These are phyloP conservation scores for Varecia variegata DNA, from an alignment of 2,797 vertebrate genomes.

Conservation along the genomic window DNA sequence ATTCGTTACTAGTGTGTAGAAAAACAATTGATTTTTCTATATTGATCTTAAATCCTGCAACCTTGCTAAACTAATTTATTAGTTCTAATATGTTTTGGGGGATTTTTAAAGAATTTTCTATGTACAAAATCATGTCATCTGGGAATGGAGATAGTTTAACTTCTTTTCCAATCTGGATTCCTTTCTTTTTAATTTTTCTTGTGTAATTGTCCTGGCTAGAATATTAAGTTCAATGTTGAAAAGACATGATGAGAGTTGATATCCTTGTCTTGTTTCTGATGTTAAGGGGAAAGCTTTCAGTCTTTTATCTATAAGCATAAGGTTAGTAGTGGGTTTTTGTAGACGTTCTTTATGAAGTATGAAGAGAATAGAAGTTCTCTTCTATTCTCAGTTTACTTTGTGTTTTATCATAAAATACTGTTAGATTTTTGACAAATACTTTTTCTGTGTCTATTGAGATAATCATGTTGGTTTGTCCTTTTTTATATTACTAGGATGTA, in stretches of 20 bases:
- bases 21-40: not conserved
- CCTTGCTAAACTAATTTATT: not conserved
- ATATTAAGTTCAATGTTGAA: not conserved
- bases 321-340: not conserved
- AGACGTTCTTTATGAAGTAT: not conserved
- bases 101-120: not conserved
- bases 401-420: not conserved
- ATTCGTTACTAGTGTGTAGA: not conserved
- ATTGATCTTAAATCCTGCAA: not conserved
- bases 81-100: not conserved
- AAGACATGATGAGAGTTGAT: not conserved
- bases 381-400: not conserved
- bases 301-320: not conserved
- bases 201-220: not conserved
- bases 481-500: not conserved
- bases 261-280: not conserved
- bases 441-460: not conserved
- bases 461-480: not conserved
- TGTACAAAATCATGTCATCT: not conserved
- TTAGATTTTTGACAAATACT: not conserved
- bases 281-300: not conserved
- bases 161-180: not conserved
- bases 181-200: not conserved
- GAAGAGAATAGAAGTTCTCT: not conserved
- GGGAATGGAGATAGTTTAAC: not conserved